phyloP scores from a whole-genome alignment of 1,140 invertebrate genomes.

The Oedothorax gibbosus region DNA sequence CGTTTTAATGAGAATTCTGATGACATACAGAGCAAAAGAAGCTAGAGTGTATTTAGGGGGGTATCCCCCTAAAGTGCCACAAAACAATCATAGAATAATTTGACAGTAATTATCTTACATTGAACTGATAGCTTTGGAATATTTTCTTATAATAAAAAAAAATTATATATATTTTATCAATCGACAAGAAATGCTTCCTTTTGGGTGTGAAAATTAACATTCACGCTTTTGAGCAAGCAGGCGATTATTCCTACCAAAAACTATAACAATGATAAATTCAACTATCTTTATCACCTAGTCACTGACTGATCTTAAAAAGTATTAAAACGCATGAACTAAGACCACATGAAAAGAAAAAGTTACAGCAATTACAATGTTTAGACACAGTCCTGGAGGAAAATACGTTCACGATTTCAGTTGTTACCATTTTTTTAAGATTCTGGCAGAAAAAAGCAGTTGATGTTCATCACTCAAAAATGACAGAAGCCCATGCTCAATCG shows the following conservation, averaged over 20 bases:
- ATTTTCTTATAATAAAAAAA: constrained; percentile 38
- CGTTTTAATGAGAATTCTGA: constrained; percentile 58
- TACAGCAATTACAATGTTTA: constrained; percentile 20
- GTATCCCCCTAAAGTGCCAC: constrained; percentile 48
- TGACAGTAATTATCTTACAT: constrained; percentile 57
- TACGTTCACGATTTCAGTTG: constrained; percentile 36
- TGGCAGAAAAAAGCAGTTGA: constrained; percentile 51
- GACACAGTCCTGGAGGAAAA: constrained; percentile 31
- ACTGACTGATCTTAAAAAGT: constrained; percentile 45
- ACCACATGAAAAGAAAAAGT: constrained; percentile 48
- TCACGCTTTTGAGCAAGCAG: constrained; percentile 59
- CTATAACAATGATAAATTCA: constrained; percentile 54
- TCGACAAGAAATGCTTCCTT: constrained; percentile 53
- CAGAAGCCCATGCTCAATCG: constrained; percentile 57
- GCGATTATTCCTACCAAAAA: constrained; percentile 54
- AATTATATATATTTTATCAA: constrained; percentile 56
- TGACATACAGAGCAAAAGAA: constrained; percentile 57
- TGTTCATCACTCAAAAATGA: constrained; percentile 57
- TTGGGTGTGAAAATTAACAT: constrained; percentile 53
- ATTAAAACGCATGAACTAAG: constrained; percentile 49
- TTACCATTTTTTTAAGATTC: constrained; percentile 34
- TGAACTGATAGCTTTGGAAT: constrained; percentile 55
- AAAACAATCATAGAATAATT: constrained; percentile 57
- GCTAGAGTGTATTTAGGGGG: constrained; percentile 53
- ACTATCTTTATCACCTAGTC: constrained; percentile 39